phyloP scores from a whole-genome alignment of 1,140 invertebrate species.

The Zaprionus inermis region DNA sequence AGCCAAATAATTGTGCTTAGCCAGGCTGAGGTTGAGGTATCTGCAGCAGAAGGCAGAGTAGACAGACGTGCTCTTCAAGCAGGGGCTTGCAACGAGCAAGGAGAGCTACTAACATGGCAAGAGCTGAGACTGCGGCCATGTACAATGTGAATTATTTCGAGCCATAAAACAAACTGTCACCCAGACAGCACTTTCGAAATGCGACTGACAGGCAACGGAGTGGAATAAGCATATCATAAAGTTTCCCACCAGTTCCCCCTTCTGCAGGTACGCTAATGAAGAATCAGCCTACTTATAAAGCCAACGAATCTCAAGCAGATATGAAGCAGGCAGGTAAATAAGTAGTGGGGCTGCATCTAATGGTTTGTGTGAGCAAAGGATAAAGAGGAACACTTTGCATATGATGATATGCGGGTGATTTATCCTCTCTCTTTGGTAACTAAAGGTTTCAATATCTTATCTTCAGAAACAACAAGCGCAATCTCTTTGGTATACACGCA shows the following conservation, averaged over 20 bases:
- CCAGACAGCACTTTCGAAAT: conserved; percentile 45
- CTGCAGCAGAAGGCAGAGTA: background rate
- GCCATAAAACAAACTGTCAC: conserved; percentile 65
- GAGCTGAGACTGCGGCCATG: conserved; percentile 21
- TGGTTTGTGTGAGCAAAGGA: background rate
- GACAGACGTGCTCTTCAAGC: background rate
- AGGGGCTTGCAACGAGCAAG: conserved; percentile 1
- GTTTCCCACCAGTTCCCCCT: conserved; percentile 11
- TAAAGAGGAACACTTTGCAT: conserved; percentile 2
- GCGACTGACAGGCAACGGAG: conserved; percentile 32
- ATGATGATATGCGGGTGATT: background rate
- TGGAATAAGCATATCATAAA: conserved; percentile 69
- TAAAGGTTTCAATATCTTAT: conserved; percentile 1
- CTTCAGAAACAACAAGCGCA: background rate
- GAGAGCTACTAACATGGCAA: conserved; percentile 9
- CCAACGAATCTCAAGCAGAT: conserved; percentile 20
- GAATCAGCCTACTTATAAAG: conserved; percentile 25
- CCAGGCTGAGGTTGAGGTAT: background rate
- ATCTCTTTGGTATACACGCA: background rate
- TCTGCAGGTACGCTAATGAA: conserved; percentile 47
- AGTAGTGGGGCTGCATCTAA: background rate
- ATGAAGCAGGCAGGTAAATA: conserved; percentile 40
- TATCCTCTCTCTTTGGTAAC: background rate
- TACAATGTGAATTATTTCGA: conserved; percentile 58
- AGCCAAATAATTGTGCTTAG: conserved; percentile 33